Conservation (phyloP, 2,797 vertebrate species). For the Myotis vivesi region DNA sequence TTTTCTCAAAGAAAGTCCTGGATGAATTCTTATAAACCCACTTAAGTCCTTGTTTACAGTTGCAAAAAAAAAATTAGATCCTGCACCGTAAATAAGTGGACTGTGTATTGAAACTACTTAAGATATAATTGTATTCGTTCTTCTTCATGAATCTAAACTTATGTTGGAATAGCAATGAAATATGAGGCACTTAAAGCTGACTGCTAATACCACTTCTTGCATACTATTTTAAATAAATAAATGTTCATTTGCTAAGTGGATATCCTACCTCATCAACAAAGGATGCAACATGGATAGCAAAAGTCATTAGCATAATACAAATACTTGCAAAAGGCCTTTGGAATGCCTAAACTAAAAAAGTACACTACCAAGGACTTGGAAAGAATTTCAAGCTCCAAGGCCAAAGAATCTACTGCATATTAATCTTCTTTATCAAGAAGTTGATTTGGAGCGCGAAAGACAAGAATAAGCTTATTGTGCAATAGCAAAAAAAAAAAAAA, state of each 20-base stretch:
- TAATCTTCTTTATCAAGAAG: conserved; percentile 69
- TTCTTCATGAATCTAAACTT: conserved; percentile 45
- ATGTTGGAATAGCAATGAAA: neutral
- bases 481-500: neutral
- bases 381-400: conserved; percentile 59
- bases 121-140: conserved; percentile 42
- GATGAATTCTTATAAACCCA: conserved; percentile 48
- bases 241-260: conserved; percentile 46
- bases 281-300: neutral
- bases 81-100: conserved; percentile 46
- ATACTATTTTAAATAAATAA: neutral
- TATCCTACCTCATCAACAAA: neutral
- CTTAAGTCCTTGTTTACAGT: conserved; percentile 59
- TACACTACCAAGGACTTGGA: conserved; percentile 31
- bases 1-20: conserved; percentile 55
- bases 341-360: conserved; percentile 46
- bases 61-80: conserved; percentile 52
- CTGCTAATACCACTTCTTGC: conserved; percentile 17
- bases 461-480: conserved; percentile 52
- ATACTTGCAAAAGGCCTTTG: conserved; percentile 48
- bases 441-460: conserved; percentile 51
- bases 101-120: conserved; percentile 34
- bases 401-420: conserved; percentile 51
- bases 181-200: conserved; percentile 20
- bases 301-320: conserved; percentile 54